Percentiles rank a stretch among this genome's conserved stretches.
Evolutionary conservation across 1,140 invertebrate species (phyloP).

Genomic region (Bicyclus anynana): DNA sequence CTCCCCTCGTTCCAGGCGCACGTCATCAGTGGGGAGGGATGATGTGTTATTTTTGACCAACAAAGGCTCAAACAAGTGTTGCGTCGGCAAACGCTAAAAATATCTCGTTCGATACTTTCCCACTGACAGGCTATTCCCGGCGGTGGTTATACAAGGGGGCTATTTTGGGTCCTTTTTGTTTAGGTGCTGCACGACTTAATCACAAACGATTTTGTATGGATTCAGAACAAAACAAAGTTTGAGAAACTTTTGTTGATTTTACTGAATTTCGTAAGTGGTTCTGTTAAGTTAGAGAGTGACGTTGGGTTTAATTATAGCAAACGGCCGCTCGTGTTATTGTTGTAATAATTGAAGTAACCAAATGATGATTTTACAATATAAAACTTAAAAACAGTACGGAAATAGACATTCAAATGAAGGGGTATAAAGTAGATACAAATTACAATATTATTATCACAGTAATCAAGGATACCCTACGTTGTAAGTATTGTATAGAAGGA

Average conservation of each 20-base stretch:
- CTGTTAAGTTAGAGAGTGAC: too few relatives aligned
- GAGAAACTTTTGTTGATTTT: not conserved
- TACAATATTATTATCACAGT: not conserved
- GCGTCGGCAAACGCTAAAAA: slow-evolving; percentile 40
- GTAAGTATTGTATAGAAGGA: not conserved
- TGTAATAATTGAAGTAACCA: too few relatives aligned
- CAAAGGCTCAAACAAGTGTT: slow-evolving; percentile 53
- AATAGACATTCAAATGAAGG: too few relatives aligned
- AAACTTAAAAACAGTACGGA: too few relatives aligned
- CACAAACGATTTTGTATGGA: slow-evolving; percentile 8
- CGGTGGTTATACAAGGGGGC: slow-evolving; percentile 52
- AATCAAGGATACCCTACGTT: not conserved
- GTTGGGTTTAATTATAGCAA: too few relatives aligned
- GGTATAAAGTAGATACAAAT: too few relatives aligned
- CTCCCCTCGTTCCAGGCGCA: slow-evolving; percentile 11
- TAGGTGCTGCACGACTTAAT: slow-evolving; percentile 31
- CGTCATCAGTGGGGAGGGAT: slow-evolving; percentile 37
- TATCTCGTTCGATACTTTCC: slow-evolving; percentile 55
- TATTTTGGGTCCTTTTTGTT: slow-evolving; percentile 52
- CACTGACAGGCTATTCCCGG: slow-evolving; percentile 47
- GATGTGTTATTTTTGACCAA: slow-evolving; percentile 46
- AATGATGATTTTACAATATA: too few relatives aligned
- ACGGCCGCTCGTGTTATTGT: too few relatives aligned
- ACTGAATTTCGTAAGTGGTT: not conserved
- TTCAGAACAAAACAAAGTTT: slow-evolving; percentile 9